These are phyloP conservation scores for Trachelus tabidus DNA, from an alignment of 2,888 invertebrate species.

Conservation along the genomic window DNA sequence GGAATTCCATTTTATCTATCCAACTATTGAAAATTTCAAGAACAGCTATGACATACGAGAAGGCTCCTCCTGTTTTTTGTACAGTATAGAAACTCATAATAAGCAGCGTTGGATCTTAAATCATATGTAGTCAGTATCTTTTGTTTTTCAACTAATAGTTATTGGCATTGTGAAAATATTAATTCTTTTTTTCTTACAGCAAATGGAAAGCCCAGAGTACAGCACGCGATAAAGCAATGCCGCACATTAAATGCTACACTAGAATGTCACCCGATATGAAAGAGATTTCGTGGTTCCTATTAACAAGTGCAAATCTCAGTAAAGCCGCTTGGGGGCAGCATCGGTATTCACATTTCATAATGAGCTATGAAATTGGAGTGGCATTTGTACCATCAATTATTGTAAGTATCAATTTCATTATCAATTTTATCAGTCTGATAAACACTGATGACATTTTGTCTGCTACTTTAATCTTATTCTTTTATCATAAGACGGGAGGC, in stretches of 20 bases:
- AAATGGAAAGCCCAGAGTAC: conserved; percentile 84
- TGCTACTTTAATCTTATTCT: conserved; percentile 17
- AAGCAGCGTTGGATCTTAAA: conserved; percentile 88
- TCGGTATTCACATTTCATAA: conserved; percentile 71
- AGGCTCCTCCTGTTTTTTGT: conserved; percentile 92
- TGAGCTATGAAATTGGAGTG: conserved; percentile 93
- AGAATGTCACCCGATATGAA: conserved; percentile 77
- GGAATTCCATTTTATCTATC: conserved; percentile 77
- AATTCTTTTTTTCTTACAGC: conserved; percentile 65
- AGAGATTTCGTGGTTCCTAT: conserved; percentile 83
- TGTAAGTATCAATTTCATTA: conserved; percentile 69
- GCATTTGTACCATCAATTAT: conserved; percentile 86
- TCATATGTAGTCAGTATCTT: conserved; percentile 77
- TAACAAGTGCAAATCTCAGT: conserved; percentile 95
- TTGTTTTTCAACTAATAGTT: conserved; percentile 8
- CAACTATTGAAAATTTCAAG: conserved; percentile 85
- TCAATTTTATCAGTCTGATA: conserved; percentile 2
- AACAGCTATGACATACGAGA: conserved; percentile 85
- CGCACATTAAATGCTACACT: conserved; percentile 94
- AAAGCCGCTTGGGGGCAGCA: conserved; percentile 96
- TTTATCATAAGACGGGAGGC: conserved; percentile 69
- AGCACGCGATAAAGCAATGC: conserved; percentile 85
- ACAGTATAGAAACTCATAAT: conserved; percentile 78
- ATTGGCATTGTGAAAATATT: conserved; percentile 3
- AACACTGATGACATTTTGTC: neutral